Evolutionary conservation across 92 coral and sea anemone genomes (phyloP).

Genomic region (Galaxea fascicularis): DNA sequence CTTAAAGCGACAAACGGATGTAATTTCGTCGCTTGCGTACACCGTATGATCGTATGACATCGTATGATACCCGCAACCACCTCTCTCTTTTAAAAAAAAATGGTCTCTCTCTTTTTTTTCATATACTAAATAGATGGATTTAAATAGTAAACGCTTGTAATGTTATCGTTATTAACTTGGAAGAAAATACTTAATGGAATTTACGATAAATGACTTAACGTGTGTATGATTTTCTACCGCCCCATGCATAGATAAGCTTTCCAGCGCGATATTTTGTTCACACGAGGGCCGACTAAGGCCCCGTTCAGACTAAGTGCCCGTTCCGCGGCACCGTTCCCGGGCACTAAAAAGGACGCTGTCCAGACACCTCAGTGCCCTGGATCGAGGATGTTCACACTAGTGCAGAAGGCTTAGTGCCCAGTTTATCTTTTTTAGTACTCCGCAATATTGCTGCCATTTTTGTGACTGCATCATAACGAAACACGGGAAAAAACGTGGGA

Average conservation of each 20-base stretch:
- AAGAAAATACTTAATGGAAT: constrained; percentile 28
- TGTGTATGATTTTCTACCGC: constrained; percentile 29
- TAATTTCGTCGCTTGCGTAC: background rate
- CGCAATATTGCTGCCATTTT: no score
- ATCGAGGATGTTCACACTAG: no score
- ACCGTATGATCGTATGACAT: no score
- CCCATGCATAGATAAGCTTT: background rate
- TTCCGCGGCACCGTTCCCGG: no score
- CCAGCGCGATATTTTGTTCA: constrained; percentile 14
- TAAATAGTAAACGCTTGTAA: constrained; percentile 33
- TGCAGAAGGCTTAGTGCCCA: no score
- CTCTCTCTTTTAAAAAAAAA: background rate
- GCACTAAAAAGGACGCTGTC: no score
- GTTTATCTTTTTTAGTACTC: no score
- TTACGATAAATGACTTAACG: constrained; percentile 32
- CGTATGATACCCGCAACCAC: background rate
- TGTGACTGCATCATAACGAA: no score
- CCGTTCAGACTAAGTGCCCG: no score
- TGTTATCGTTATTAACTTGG: constrained; percentile 7
- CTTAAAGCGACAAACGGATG: constrained; percentile 4
- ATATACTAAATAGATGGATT: background rate
- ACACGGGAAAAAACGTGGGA: no score
- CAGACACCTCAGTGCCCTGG: no score
- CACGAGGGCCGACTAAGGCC: background rate
- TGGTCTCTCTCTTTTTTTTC: background rate